Conservation (phyloP, 2,113 vertebrate species). For the Boulengeromyrus knoepffleri region DNA sequence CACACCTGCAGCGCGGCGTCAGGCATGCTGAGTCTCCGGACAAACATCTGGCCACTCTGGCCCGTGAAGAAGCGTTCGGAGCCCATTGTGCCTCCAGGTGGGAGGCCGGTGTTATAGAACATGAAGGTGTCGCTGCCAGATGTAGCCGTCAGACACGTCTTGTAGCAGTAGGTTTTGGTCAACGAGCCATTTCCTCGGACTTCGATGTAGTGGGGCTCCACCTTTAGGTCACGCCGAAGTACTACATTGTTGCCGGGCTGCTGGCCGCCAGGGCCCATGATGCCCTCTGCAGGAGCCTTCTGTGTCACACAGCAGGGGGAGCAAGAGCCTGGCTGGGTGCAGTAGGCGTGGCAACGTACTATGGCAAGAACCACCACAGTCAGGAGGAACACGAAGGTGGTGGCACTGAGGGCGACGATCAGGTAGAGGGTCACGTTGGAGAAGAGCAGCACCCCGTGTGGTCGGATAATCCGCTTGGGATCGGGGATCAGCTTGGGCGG, state of each 20-base stretch:
- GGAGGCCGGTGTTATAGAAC: constrained; percentile 95
- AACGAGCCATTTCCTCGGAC: constrained; percentile 92
- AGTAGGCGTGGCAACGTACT: constrained; percentile 80
- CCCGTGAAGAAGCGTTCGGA: constrained; percentile 87
- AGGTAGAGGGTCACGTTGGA: constrained; percentile 91
- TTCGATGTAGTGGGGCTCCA: constrained; percentile 92
- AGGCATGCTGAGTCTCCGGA: constrained; percentile 83
- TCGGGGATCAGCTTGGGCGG: constrained; percentile 80
- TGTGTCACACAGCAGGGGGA: constrained; percentile 80
- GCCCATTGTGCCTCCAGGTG: constrained; percentile 77
- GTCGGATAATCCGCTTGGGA: constrained; percentile 70
- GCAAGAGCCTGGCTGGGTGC: constrained; percentile 72
- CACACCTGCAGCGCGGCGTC: constrained; percentile 65
- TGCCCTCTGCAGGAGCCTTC: constrained; percentile 49
- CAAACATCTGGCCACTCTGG: constrained; percentile 78
- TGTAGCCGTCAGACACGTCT: constrained; percentile 86
- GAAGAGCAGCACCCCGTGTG: constrained; percentile 65
- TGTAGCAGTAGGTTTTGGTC: constrained; percentile 98
- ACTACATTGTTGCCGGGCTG: constrained; percentile 88
- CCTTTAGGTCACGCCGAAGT: constrained; percentile 80
- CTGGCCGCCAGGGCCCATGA: constrained; percentile 44
- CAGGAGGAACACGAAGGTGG: constrained; percentile 92
- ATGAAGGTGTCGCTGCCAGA: constrained; percentile 97
- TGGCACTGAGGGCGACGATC: constrained; percentile 85
- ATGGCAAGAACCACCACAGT: constrained; percentile 81